Evolutionary conservation across 2,113 vertebrate species (phyloP), one percentile per base, ranked within the genome.

Genomic region (Gambusia affinis): DNA sequence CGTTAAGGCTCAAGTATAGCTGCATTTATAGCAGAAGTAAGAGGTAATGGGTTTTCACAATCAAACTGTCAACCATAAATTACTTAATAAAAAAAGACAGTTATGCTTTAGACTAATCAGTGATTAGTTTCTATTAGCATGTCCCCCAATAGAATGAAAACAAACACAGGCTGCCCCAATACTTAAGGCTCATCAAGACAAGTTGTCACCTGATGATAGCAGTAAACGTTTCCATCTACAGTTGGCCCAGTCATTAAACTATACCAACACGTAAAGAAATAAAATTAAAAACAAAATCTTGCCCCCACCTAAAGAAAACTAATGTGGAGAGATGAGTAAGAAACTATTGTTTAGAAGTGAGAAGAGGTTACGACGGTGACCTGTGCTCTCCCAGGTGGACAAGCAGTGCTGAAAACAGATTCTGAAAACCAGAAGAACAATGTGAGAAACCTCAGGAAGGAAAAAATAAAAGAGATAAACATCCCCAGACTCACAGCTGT

Each of bases 11-110:
- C 87, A 84, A 80, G 78, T 88, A 83, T 84, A 84, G 87, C 86
- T 86, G 82, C 85, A 85, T 90, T 83, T 85, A 60, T 72, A 90
- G 86, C 84, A 91, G 72, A 90, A 82, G 75, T 88, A 81, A 90
- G 92, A 94, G 93, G 92, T 93, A 94, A 92, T 92, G 86, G 63
- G 89, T 93, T 91, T 89, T 91, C 85, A 92, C 89, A 92, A 93
- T 91, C 90, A 92, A 94, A 92, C 88, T 81, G 89, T 93, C 92
- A 91, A 89, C 79, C 87, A 91, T 81, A 85, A 89, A 88, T 84
- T 72, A 75, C 78, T 68, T 77, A 64, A 44, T n/a, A 31, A 35
- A 72, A 72, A 78, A 62, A 28, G 33, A 90, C 81, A 84, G 70
- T 76, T 80, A 80, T 76, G 73, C 85, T 73, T 82, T 82, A 83